Evolutionary conservation across 2,888 invertebrate species (phyloP).

Genomic region (Drosophila nr. fundita): DNA sequence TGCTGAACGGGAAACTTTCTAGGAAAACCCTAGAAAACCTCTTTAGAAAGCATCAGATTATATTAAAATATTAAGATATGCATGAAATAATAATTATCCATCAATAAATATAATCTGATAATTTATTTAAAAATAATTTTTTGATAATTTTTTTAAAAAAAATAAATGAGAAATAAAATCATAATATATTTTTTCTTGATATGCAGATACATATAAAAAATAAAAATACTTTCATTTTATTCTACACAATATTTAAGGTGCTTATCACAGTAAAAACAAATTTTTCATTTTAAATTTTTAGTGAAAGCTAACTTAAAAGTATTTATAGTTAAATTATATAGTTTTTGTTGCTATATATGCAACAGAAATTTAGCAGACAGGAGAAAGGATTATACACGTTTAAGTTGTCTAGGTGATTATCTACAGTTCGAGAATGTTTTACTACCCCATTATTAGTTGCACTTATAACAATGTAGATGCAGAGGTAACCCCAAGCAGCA

Average conservation of each 20-base stretch:
- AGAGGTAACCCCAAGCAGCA: not conserved
- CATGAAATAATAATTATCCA: not conserved
- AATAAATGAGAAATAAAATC: not conserved
- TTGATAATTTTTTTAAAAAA: not conserved
- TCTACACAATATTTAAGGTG: not conserved
- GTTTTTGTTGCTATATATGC: not conserved
- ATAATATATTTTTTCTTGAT: not conserved
- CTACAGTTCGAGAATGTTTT: not conserved
- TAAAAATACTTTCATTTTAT: not conserved
- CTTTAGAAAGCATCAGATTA: not conserved
- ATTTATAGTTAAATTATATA: not conserved
- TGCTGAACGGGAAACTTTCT: not conserved
- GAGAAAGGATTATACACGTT: too few relatives aligned
- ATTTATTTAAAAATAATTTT: not conserved
- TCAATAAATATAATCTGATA: not conserved
- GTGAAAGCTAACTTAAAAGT: too few relatives aligned
- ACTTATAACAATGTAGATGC: slow-evolving; percentile 1
- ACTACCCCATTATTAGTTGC: not conserved
- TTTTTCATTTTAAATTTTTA: not conserved
- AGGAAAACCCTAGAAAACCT: not conserved
- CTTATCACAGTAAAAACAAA: not conserved
- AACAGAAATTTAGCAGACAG: not conserved
- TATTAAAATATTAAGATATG: not conserved
- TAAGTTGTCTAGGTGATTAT: not conserved
- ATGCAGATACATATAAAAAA: not conserved